Evolutionary conservation across 2,888 invertebrate species (phyloP).

Genomic region (Ochropacha duplaris): DNA sequence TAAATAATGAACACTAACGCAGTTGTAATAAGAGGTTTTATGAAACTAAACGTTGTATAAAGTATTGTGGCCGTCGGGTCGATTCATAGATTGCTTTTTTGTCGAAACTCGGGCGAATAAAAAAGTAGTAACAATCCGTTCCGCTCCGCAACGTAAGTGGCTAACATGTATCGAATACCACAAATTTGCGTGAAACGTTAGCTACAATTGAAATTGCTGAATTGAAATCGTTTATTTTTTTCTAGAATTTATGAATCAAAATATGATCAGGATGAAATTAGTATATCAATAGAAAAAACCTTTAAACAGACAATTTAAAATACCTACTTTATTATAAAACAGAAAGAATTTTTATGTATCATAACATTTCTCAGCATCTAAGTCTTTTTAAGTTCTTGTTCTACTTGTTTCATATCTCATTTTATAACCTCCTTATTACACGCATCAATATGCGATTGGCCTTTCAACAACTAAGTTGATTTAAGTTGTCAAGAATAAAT

Average conservation of each 20-base stretch:
- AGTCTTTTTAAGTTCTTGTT: slow-evolving; percentile 48
- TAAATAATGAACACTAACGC: slow-evolving; percentile 44
- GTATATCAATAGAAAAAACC: slow-evolving; percentile 13
- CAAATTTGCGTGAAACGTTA: slow-evolving; percentile 51
- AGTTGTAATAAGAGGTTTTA: slow-evolving; percentile 30
- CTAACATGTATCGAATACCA: slow-evolving; percentile 60
- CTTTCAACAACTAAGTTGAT: slow-evolving; percentile 44
- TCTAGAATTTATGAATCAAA: neutral
- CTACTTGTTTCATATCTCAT: slow-evolving; percentile 50
- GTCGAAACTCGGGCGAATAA: slow-evolving; percentile 65
- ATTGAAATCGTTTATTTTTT: neutral
- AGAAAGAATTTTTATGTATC: slow-evolving; percentile 17
- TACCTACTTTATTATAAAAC: slow-evolving; percentile 17
- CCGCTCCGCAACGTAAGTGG: slow-evolving; percentile 57
- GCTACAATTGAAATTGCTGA: slow-evolving; percentile 50
- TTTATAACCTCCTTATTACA: slow-evolving; percentile 51
- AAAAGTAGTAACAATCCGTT: slow-evolving; percentile 52
- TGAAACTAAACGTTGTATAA: slow-evolving; percentile 33
- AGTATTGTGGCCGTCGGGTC: slow-evolving; percentile 46
- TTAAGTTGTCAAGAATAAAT: no score
- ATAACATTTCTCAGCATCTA: slow-evolving; percentile 39
- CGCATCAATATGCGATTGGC: slow-evolving; percentile 64
- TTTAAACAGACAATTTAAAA: no score
- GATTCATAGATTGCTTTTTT: slow-evolving; percentile 79
- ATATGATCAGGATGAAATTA: neutral